Percentiles rank a stretch among this genome's conserved stretches.
Conservation (phyloP, 2,888 invertebrate species). For the Oxycera nigricornis region DNA sequence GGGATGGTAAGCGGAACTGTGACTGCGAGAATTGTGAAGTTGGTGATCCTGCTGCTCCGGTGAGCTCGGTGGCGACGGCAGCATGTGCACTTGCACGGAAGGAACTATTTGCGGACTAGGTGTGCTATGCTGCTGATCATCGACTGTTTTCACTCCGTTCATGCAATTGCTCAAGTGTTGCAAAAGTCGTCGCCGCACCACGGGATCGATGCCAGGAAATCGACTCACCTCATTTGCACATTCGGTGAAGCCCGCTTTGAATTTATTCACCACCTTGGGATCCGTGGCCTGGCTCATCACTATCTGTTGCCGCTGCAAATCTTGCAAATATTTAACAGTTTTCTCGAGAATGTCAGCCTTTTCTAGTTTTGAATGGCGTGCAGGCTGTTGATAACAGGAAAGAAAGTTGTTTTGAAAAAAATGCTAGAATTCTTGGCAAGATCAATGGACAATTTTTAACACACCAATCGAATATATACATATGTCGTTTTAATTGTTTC, state of each 20-base stretch:
- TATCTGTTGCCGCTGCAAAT: constrained; percentile 85
- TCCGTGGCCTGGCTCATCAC: constrained; percentile 84
- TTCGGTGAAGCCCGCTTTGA: constrained; percentile 86
- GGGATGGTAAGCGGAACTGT: constrained; percentile 59
- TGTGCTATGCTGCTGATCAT: constrained; percentile 51
- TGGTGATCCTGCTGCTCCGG: constrained; percentile 59
- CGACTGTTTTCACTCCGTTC: constrained; percentile 61
- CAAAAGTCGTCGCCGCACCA: constrained; percentile 75
- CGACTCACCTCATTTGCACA: constrained; percentile 84
- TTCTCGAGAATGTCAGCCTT: constrained; percentile 96
- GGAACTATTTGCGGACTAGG: constrained; percentile 50
- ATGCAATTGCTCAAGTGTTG: constrained; percentile 78
- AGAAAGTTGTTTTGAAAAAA: constrained; percentile 7
- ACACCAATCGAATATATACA: background rate
- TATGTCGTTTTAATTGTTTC: no score
- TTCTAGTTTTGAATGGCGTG: constrained; percentile 92
- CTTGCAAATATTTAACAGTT: constrained; percentile 91
- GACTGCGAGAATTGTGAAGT: constrained; percentile 49
- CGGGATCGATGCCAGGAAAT: constrained; percentile 76
- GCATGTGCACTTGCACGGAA: constrained; percentile 67
- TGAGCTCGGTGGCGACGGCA: constrained; percentile 63
- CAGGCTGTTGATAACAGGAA: constrained; percentile 73
- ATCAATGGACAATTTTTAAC: background rate
- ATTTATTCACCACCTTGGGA: constrained; percentile 82
- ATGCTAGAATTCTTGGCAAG: background rate